These are phyloP conservation scores for Rhorus exstirpatorius DNA, from an alignment of 2,888 invertebrate genomes.

Conservation along the genomic window DNA sequence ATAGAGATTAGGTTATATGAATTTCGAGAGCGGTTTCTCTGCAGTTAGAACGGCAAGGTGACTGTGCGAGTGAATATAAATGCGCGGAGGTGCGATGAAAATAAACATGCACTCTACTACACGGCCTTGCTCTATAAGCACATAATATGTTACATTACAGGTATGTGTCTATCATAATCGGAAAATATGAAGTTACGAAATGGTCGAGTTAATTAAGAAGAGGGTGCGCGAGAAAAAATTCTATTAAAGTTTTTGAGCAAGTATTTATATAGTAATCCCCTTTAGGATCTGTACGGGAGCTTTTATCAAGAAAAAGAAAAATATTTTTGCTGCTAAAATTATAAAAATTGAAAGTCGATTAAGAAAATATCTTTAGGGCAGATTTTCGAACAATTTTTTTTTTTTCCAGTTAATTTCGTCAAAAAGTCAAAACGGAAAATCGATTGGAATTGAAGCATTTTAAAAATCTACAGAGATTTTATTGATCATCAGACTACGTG, in stretches of 20 bases:
- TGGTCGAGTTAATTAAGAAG: constrained; percentile 46
- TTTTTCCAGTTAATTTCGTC: too few relatives aligned
- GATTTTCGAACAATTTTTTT: too few relatives aligned
- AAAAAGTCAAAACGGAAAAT: too few relatives aligned
- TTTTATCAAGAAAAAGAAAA: background rate
- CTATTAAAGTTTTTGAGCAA: background rate
- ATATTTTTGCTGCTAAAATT: too few relatives aligned
- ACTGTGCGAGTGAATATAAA: constrained; percentile 30
- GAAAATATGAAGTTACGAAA: constrained; percentile 39
- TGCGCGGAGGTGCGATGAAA: constrained; percentile 48
- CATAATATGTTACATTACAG: background rate
- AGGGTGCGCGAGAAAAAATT: background rate
- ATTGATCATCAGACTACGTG: too few relatives aligned
- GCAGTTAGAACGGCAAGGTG: constrained; percentile 19
- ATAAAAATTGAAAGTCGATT: too few relatives aligned
- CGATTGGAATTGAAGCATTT: too few relatives aligned
- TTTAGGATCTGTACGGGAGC: background rate
- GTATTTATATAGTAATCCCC: background rate
- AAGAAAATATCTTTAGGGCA: too few relatives aligned
- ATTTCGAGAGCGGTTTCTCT: constrained; percentile 57
- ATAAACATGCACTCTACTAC: constrained; percentile 36
- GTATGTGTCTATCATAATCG: constrained; percentile 21
- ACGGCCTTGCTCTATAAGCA: background rate
- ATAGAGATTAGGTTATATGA: constrained; percentile 20
- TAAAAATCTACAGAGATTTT: too few relatives aligned